Base-by-base conservation (phyloP, 2,888 invertebrate species). In the Ennomos fuscantarius region DNA sequence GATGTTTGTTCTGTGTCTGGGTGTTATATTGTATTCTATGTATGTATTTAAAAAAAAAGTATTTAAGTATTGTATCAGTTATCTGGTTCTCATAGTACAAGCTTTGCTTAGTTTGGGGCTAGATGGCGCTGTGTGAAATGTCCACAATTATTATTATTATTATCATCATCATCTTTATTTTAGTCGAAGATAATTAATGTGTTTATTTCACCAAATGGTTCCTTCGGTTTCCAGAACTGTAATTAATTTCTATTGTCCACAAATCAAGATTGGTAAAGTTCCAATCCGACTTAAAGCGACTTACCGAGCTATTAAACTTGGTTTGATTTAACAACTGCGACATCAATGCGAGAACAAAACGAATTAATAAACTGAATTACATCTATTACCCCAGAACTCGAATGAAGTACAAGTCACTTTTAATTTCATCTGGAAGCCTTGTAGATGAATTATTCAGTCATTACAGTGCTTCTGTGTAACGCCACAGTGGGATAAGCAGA, bases 361-460 rank as follows among this genome's bases (percentile, higher is more conserved):
- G 39, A 51, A 51, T 57, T 51, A 53, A 49, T 32, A 12, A 58
- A 58, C 40, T 50, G 62, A 62, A 67, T 69, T 62, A 66, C 69
- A 73, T 68, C 57, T 66, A 68, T 71, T 68, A 71, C 61, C 66
- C 64, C 47, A 43, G 56, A 58, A 60, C 55, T 58, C 55, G 60
- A 65, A 61, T 64, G 45, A 54, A 58, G 47, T 54, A 61, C 55
- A 55, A 61, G 58, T 58, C 59, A 70, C 68, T 73, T 75, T 72
- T 73, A 73, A 75, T 75, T 70, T 68, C 59, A 70, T 71, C 66
- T 59, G 60, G 67, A 66, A 70, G 62, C 67, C 66, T 68, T 61
- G 59, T 53, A 57, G 65, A 75, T 76, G 69, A 76, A 74, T 78
- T 65, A 76, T 76, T 74, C 74, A 75, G 63, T 66, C 60, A 47